These are phyloP conservation scores for Heliangelus exortis DNA, from an alignment of 2,797 vertebrate species.

Conservation along the genomic window DNA sequence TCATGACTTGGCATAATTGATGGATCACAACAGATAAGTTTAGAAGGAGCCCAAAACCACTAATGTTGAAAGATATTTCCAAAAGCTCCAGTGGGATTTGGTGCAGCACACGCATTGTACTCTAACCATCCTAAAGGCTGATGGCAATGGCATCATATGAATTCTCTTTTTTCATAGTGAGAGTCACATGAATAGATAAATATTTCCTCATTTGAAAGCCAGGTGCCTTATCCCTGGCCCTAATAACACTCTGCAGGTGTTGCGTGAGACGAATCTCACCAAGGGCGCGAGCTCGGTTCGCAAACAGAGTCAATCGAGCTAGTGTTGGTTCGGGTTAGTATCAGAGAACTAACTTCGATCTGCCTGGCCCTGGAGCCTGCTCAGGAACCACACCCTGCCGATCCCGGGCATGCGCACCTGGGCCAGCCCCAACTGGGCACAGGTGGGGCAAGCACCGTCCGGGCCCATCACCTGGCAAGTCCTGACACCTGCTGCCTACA, in stretches of 20 bases:
- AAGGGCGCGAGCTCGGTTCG: too few species aligned
- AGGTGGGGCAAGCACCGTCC: too few species aligned
- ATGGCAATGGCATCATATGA: neutral
- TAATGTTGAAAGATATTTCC: neutral
- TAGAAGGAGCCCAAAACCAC: neutral
- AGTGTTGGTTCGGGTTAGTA: too few species aligned
- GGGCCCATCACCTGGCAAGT: too few species aligned
- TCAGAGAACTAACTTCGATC: too few species aligned
- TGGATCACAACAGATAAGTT: neutral
- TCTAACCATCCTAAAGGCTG: neutral
- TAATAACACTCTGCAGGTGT: neutral
- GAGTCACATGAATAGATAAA: neutral
- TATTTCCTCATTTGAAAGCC: slow-evolving; percentile 10
- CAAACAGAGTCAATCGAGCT: too few species aligned
- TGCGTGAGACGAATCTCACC: too few species aligned
- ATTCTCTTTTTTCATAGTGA: neutral
- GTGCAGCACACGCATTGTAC: neutral
- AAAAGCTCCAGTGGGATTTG: neutral
- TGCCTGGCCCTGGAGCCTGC: too few species aligned
- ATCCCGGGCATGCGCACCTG: too few species aligned
- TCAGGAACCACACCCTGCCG: too few species aligned
- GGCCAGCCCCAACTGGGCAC: too few species aligned
- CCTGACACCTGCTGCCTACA: too few species aligned
- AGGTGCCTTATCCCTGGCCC: neutral
- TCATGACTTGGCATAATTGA: neutral